These are phyloP conservation scores for Catostylus mosaicus DNA, from an alignment of 30 jellyfish, hydroid and myxozoan genomes.

Conservation along the genomic window DNA sequence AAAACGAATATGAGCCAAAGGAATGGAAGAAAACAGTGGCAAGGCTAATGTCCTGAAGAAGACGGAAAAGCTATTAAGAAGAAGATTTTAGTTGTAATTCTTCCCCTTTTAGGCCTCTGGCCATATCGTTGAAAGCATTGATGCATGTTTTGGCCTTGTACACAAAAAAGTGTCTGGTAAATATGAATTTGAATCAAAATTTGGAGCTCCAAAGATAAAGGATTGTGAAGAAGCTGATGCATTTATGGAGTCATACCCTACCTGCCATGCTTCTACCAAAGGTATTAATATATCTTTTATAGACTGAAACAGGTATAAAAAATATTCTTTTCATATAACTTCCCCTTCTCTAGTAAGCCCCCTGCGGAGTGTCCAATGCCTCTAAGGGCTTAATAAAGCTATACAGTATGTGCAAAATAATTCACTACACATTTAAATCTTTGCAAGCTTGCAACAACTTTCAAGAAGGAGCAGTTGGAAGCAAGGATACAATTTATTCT, in stretches of 20 bases:
- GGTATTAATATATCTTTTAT: neutral
- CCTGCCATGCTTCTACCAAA: neutral
- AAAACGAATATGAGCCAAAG: too few species aligned
- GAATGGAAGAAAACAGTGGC: too few species aligned
- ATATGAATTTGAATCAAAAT: constrained; percentile 12
- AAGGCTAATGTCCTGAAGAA: too few species aligned
- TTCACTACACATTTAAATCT: neutral
- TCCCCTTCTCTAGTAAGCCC: neutral
- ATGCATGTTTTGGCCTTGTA: constrained; percentile 57
- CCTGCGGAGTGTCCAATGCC: neutral
- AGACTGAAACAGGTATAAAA: neutral
- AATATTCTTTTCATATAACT: too few species aligned
- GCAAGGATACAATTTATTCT: neutral
- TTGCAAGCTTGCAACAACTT: constrained; percentile 31
- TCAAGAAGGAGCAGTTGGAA: constrained; percentile 35
- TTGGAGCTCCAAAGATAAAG: neutral
- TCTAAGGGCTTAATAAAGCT: too few species aligned
- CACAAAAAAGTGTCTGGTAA: constrained; percentile 40
- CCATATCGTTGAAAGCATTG: constrained; percentile 26
- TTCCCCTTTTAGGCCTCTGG: constrained; percentile 29
- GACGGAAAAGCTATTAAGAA: too few species aligned
- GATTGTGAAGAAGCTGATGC: constrained; percentile 8
- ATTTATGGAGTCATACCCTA: constrained; percentile 9
- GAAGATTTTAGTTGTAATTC: neutral
- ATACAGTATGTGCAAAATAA: neutral